These are phyloP conservation scores for Apus apus DNA, from an alignment of 2,113 vertebrate species.

Conservation along the genomic window DNA sequence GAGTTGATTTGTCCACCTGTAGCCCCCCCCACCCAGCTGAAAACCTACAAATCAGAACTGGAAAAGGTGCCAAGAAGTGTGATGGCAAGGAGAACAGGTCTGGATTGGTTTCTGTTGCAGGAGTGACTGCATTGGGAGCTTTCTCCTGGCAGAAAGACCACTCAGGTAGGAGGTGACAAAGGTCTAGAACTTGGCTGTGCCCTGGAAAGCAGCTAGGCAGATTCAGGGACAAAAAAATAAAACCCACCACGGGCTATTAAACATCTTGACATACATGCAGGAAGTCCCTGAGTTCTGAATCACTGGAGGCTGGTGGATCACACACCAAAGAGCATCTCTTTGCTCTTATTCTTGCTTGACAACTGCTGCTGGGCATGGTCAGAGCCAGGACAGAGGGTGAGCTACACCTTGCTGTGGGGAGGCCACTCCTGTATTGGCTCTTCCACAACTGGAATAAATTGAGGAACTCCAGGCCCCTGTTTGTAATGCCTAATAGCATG, in stretches of 20 bases:
- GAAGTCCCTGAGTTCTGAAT: fast-evolving
- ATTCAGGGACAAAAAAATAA: not conserved
- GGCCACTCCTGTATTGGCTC: no score
- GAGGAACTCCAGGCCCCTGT: not conserved
- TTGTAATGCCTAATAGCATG: not conserved
- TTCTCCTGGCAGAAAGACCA: not conserved
- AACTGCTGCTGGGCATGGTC: fast-evolving
- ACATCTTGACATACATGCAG: not conserved
- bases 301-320: not conserved
- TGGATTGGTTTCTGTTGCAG: not conserved
- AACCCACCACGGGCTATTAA: not conserved
- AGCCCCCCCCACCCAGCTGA: not conserved
- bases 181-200: not conserved
- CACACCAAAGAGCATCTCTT: not conserved
- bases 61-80: not conserved
- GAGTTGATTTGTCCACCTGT: not conserved
- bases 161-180: not conserved
- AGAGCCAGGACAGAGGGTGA: not conserved
- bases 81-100: not conserved
- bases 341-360: not conserved
- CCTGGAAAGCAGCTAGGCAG: not conserved
- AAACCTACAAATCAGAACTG: not conserved
- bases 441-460: not conserved
- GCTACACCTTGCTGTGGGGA: not conserved
- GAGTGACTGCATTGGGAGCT: not conserved